Base-by-base conservation (phyloP, 2,113 vertebrate genomes). In the Hepsetus odoe region DNA sequence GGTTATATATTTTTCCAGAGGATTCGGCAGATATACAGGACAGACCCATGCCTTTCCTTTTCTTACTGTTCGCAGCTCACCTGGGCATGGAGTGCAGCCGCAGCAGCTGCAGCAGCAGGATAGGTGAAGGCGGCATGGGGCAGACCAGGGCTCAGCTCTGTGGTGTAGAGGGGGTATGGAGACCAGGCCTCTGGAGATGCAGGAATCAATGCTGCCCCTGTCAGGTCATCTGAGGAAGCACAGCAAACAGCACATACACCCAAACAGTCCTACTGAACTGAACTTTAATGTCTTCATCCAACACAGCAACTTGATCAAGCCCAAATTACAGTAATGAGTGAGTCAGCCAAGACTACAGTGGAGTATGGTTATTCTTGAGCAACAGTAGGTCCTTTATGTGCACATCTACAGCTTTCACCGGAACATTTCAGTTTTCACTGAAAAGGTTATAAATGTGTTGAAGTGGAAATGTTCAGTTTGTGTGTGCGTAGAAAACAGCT, bases 101-200 rank as follows among this genome's bases (percentile, higher is more conserved):
- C 95, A 0, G 97, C 96, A 0, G 97, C 96, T 0, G 97, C 96
- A 0, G 97, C 95, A 0, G 97, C 95, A 0, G 98, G 96, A 85
- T 98, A 99, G 0, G 96, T 96, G 90, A 99, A 98, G 24, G 98
- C 95, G 0, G 96, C 92, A 11, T 98, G 97, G 74, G 98, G 97
- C 74, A 99, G 95, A 81, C 96, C 95, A 0, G 97, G 98, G 87
- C 95, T 93, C 85, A 99, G 91, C 91, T 99, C 97, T 0, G 96
- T 95, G 88, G 96, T 96, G 89, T 99, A 99, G 62, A 99, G 91
- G 0, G 97, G 97, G 85, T 98, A 99, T 46, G 98, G 97, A 80
- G 96, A 93, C 98, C 98, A 99, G 0, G 96, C 93, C 82, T 99
- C 97, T 0, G 98, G 96, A 16, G 97, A 96, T 0, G 97, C 96